Evolutionary conservation across 1,140 invertebrate genomes (phyloP).

Genomic region (Ephestia elutella): DNA sequence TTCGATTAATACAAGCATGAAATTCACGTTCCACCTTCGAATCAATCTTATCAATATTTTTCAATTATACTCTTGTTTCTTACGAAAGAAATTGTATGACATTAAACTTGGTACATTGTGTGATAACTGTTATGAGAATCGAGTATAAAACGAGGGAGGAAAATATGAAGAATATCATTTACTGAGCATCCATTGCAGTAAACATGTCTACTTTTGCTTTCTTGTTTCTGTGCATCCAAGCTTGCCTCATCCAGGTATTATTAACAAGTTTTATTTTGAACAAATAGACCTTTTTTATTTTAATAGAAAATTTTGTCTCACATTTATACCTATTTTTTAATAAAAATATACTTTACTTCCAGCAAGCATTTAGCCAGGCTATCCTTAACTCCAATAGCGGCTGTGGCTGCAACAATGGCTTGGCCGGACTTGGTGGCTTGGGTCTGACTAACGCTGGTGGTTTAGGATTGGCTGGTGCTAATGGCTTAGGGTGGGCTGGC

Average conservation of each 20-base stretch:
- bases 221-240: conserved; percentile 36
- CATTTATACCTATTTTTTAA: neutral
- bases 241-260: conserved; percentile 39
- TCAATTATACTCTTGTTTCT: neutral
- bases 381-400: neutral
- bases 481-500: neutral
- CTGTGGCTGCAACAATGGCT: neutral
- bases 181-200: neutral
- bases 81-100: neutral
- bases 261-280: neutral
- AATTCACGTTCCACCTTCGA: neutral
- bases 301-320: neutral
- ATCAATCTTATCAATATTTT: neutral
- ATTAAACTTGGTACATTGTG: neutral
- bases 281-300: too few species aligned
- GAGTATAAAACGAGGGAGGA: neutral
- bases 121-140: neutral
- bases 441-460: neutral
- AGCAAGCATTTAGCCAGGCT: neutral
- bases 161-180: neutral
- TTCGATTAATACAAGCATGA: neutral
- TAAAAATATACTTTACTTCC: neutral
- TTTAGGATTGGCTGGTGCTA: conserved; percentile 1
- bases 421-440: neutral
- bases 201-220: conserved; percentile 39